Evolutionary conservation across 1,140 invertebrate genomes (phyloP), one percentile per base, ranked within the genome.

Genomic region (Drosophila nebulosa): DNA sequence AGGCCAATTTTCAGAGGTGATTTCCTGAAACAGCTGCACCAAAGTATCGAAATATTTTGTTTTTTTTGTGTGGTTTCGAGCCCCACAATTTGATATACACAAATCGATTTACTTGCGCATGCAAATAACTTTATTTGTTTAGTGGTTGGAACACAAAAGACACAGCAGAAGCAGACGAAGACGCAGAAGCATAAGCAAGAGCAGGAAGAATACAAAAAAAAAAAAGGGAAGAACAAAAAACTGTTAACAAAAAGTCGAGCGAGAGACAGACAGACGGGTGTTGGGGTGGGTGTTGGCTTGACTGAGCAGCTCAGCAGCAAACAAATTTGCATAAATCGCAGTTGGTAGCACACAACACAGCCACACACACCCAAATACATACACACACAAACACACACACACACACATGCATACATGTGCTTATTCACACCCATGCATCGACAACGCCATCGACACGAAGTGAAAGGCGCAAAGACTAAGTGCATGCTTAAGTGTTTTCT

Each of bases 31-130:
- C 79, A 81, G 74, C 70, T 79, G 79, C n/a, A 56, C 61, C 42
- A 52, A 78, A 52, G 62, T 59, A 64, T 62, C 64, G 30, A 35
- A 66, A 74, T 62, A 59, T 60, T 69, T 69, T 50, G 50, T 69
- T 71, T 62, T 65, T 46, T 78, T 61, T 60, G 32, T 51, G 26
- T 36, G 63, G 70, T 39, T 70, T 69, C 58, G 60, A 69, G 63
- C 59, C 42, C 66, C 80, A 75, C 79, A 79, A 76, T 85, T 85
- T 79, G 74, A 86, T 86, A 86, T 64, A 81, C 81, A 88, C 81
- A 86, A 88, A 88, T 88, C 83, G 81, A 86, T 86, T 81, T 86
- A 83, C 78, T 88, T 88, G 83, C 74, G 83, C 83, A 86, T 88
- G 81, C 83, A 86, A 86, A 88, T 86, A 86, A 74, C 81, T 85